phyloP scores from a whole-genome alignment of 1,140 invertebrate species.

The Zelostemma sp. region DNA sequence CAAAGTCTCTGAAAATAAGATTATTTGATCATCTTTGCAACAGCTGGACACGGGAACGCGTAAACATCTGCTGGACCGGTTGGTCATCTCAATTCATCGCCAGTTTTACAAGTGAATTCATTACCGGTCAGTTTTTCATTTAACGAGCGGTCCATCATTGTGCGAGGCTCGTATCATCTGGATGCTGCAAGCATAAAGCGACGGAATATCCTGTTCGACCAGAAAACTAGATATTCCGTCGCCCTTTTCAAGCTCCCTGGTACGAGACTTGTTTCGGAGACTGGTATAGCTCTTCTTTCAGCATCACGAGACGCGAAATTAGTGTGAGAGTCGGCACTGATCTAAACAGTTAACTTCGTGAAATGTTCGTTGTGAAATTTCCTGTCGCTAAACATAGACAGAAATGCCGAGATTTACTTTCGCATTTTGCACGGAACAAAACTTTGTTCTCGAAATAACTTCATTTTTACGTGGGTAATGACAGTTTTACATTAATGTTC shows the following conservation, averaged over 20 bases:
- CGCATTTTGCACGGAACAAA: not conserved
- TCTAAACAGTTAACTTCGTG: slow-evolving; percentile 35
- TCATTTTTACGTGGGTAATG: too few relatives aligned
- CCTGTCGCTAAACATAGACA: not conserved
- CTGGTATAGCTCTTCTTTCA: slow-evolving; percentile 15
- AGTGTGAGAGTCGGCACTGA: slow-evolving; percentile 47
- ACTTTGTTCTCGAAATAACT: not conserved
- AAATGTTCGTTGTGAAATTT: slow-evolving; percentile 19
- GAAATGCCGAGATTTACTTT: not conserved
- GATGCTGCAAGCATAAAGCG: slow-evolving; percentile 59
- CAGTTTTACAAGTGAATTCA: slow-evolving; percentile 54
- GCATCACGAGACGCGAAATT: slow-evolving; percentile 29
- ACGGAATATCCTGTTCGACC: slow-evolving; percentile 58
- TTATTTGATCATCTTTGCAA: slow-evolving; percentile 24
- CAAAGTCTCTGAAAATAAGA: not conserved
- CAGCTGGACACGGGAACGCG: slow-evolving; percentile 60
- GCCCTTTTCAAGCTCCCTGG: slow-evolving; percentile 49
- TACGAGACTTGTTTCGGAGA: slow-evolving; percentile 58
- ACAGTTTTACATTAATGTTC: too few relatives aligned
- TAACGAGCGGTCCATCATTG: slow-evolving; percentile 62
- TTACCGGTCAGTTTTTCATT: slow-evolving; percentile 59
- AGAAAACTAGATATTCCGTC: slow-evolving; percentile 42
- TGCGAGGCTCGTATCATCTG: slow-evolving; percentile 50
- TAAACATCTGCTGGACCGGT: slow-evolving; percentile 66
- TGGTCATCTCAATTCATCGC: slow-evolving; percentile 64